These are phyloP conservation scores for Digitonthophagus gazella DNA, from an alignment of 2,888 invertebrate genomes.

Conservation along the genomic window DNA sequence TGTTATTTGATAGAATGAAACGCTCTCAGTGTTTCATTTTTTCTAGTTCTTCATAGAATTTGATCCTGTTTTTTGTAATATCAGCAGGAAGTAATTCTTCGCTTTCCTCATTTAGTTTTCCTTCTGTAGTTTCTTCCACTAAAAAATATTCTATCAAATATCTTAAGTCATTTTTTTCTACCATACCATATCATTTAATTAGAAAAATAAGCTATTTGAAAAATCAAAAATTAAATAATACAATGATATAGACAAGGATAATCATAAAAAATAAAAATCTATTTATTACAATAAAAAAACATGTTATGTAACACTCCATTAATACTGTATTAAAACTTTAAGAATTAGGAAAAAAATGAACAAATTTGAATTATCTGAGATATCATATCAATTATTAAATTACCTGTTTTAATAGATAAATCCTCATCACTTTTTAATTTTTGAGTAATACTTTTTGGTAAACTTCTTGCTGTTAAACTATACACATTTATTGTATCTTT, in stretches of 20 bases:
- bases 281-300: too few species aligned
- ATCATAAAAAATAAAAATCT: too few species aligned
- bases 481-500: conserved; percentile 55
- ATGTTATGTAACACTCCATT: too few species aligned
- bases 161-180: neutral
- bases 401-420: conserved; percentile 9
- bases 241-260: too few species aligned
- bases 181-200: too few species aligned
- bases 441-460: conserved; percentile 73
- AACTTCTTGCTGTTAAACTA: conserved; percentile 77
- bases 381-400: too few species aligned
- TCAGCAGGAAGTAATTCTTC: conserved; percentile 22
- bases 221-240: too few species aligned
- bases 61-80: conserved; percentile 25
- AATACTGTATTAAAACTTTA: too few species aligned
- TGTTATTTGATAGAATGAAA: conserved; percentile 28
- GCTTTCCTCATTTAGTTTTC: conserved; percentile 14
- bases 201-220: too few species aligned
- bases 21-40: conserved; percentile 18
- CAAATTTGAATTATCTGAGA: too few species aligned
- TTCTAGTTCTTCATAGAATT: conserved; percentile 24
- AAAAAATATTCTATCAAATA: neutral
- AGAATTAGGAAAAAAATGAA: too few species aligned
- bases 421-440: conserved; percentile 54
- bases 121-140: neutral